Conservation (phyloP, 1,140 invertebrate species). For the Cataglyphis hispanica region DNA sequence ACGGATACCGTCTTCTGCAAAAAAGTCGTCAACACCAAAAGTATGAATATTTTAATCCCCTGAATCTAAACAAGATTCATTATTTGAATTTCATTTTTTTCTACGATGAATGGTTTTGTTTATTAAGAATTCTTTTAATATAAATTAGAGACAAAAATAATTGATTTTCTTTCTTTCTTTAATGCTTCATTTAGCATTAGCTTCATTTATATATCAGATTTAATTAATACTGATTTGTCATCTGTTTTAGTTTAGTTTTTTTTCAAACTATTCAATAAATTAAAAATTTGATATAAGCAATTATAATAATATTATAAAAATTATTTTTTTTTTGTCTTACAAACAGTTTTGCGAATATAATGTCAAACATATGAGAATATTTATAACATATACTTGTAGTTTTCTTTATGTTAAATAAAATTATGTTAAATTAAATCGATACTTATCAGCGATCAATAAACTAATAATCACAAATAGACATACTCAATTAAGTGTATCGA, state of each 20-base stretch:
- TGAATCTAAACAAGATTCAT: not conserved
- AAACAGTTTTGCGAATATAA: not conserved
- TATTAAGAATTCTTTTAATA: not conserved
- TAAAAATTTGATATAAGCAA: not conserved
- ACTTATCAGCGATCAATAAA: not conserved
- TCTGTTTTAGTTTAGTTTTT: not conserved
- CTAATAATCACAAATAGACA: conserved; percentile 11
- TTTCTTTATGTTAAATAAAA: not conserved
- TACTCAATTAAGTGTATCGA: conserved; percentile 17
- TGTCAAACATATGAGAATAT: not conserved
- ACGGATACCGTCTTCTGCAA: conserved; percentile 73
- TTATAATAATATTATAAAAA: not conserved
- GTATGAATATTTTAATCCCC: not conserved
- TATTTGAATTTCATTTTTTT: not conserved
- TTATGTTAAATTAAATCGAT: too few relatives aligned
- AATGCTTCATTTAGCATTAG: not conserved
- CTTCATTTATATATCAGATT: not conserved
- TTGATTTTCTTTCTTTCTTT: not conserved
- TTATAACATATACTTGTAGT: not conserved
- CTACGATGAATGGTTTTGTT: not conserved
- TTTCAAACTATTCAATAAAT: not conserved
- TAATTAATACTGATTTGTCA: not conserved
- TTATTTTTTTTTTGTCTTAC: not conserved
- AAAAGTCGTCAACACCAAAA: conserved; percentile 15
- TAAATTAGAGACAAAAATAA: not conserved